These are phyloP conservation scores for Drosophila punjabiensis DNA, from an alignment of 1,140 invertebrate genomes.

Conservation along the genomic window DNA sequence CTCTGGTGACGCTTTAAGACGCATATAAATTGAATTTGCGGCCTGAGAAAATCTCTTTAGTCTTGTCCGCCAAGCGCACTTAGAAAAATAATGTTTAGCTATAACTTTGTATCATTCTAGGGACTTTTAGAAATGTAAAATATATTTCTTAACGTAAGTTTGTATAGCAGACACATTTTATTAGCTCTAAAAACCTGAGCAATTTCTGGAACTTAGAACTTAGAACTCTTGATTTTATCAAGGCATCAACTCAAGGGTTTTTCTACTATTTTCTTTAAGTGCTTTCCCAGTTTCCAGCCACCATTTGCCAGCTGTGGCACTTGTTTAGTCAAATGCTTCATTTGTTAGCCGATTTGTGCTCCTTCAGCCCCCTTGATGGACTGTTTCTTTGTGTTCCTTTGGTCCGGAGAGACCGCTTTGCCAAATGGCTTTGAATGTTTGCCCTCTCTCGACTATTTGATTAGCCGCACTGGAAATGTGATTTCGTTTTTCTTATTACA, in stretches of 20 bases:
- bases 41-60: constrained; percentile 49
- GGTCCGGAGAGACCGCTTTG: constrained; percentile 20
- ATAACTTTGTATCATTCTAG: neutral
- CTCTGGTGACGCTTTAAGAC: constrained; percentile 72
- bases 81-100: constrained; percentile 3
- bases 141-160: no score
- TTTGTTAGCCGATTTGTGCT: constrained; percentile 65
- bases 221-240: neutral
- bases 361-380: constrained; percentile 1
- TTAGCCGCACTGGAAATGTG: constrained; percentile 57
- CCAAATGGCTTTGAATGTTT: constrained; percentile 58
- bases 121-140: neutral
- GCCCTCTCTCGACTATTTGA: constrained; percentile 61
- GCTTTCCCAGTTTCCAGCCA: neutral
- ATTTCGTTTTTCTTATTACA: constrained; percentile 69
- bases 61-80: neutral
- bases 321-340: constrained; percentile 74
- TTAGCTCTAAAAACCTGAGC: neutral
- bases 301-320: constrained; percentile 33
- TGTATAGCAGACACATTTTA: neutral
- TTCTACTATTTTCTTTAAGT: constrained; percentile 1
- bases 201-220: no score
- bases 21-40: constrained; percentile 77
- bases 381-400: constrained; percentile 21
- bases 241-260: neutral